These are phyloP conservation scores for Hapalemur alaotrensis DNA, from an alignment of 2,797 vertebrate genomes.

Conservation along the genomic window DNA sequence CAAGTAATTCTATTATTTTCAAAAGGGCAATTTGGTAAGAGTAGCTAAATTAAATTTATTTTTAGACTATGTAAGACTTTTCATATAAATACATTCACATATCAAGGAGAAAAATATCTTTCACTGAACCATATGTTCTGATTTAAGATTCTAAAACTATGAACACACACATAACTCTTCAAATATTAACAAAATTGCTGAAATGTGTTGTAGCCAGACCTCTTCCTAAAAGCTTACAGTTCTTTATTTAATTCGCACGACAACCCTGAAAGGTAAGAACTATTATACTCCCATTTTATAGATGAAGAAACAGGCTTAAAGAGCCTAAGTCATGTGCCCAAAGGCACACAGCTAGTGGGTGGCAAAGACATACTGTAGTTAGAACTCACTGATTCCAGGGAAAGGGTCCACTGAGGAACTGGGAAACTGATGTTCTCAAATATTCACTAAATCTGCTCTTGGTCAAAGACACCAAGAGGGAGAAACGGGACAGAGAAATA, in stretches of 20 bases:
- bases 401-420: background rate
- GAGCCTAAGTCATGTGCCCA: background rate
- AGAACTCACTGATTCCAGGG: background rate
- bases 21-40: slow-evolving; percentile 40
- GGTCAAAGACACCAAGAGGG: background rate
- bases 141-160: slow-evolving; percentile 46
- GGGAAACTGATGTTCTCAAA: background rate
- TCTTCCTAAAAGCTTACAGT: background rate
- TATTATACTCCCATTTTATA: background rate
- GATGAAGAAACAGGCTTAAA: background rate
- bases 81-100: slow-evolving; percentile 46
- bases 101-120: slow-evolving; percentile 8
- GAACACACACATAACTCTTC: background rate
- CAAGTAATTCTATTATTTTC: slow-evolving; percentile 43
- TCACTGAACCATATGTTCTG: slow-evolving; percentile 23
- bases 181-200: slow-evolving; percentile 47
- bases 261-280: background rate
- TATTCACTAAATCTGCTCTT: background rate
- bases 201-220: background rate
- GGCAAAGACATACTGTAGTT: background rate
- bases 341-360: background rate
- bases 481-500: background rate
- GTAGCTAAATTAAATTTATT: slow-evolving; percentile 49
- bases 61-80: slow-evolving; percentile 45
- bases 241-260: background rate